Evolutionary conservation across 2,797 vertebrate species (phyloP).

Genomic region (Paramormyrops hopkinsi): DNA sequence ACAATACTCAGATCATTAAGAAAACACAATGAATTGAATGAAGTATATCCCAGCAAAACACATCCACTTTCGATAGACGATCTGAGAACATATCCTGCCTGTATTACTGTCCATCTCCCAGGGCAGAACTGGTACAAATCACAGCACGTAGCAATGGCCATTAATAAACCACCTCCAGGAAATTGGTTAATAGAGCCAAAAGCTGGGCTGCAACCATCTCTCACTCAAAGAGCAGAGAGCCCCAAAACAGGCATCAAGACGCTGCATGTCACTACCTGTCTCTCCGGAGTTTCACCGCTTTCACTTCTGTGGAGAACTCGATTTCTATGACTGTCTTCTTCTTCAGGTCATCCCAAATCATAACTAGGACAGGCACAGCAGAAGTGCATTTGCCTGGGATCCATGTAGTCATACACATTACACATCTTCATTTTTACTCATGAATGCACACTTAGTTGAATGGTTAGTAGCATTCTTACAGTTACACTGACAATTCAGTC

Average conservation of each 20-base stretch:
- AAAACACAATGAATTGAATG: neutral
- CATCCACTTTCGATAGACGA: neutral
- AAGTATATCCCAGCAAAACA: neutral
- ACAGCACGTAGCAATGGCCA: neutral
- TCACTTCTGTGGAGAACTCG: slow-evolving; percentile 97
- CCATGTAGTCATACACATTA: neutral
- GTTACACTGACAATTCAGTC: neutral
- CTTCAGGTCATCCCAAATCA: slow-evolving; percentile 99
- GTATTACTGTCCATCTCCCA: neutral
- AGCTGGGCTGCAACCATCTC: neutral
- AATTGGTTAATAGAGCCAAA: neutral
- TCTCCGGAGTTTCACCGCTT: slow-evolving; percentile 90
- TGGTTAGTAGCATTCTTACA: neutral
- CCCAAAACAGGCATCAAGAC: neutral
- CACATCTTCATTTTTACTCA: neutral
- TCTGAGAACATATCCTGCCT: neutral
- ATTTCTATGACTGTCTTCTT: slow-evolving; percentile 99
- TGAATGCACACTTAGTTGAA: neutral
- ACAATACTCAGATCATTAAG: neutral
- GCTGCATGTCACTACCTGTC: slow-evolving; percentile 70
- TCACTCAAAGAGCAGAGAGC: neutral
- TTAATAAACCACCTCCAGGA: neutral
- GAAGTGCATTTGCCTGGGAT: neutral
- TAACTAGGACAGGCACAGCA: slow-evolving; percentile 61
- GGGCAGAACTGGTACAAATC: neutral